These are phyloP conservation scores for Oegoconia quadripuncta DNA, from an alignment of 2,888 invertebrate genomes.

Conservation along the genomic window DNA sequence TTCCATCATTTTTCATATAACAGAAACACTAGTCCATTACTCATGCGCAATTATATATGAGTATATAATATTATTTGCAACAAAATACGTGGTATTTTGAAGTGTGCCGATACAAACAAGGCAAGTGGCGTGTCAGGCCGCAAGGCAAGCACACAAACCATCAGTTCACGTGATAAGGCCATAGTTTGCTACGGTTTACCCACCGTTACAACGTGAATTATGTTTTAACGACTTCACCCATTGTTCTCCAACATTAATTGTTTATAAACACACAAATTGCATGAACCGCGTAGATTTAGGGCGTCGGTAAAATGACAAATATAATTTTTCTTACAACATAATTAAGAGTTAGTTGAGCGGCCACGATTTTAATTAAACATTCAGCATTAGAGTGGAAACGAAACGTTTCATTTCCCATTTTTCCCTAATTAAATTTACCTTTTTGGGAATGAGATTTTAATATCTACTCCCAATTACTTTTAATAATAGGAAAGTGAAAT, in stretches of 20 bases:
- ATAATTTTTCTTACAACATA: conserved; percentile 1
- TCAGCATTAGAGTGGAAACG: background rate
- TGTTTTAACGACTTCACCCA: conserved; percentile 40
- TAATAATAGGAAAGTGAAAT: too few relatives aligned
- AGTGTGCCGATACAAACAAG: conserved; percentile 34
- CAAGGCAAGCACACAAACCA: conserved; percentile 38
- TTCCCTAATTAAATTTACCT: too few relatives aligned
- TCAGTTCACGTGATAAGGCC: conserved; percentile 41
- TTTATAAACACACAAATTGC: conserved; percentile 34
- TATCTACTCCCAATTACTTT: too few relatives aligned
- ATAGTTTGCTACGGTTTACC: conserved; percentile 28
- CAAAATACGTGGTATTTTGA: conserved; percentile 7
- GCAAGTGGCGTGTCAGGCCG: conserved; percentile 13
- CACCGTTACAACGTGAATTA: conserved; percentile 41
- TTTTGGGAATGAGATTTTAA: too few relatives aligned
- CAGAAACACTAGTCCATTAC: too few relatives aligned
- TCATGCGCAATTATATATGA: too few relatives aligned
- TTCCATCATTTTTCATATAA: too few relatives aligned
- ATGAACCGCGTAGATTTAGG: conserved; percentile 27
- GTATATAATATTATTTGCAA: background rate
- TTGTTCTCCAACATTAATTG: conserved; percentile 44
- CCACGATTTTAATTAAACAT: background rate
- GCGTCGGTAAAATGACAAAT: conserved; percentile 14
- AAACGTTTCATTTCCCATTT: too few relatives aligned
- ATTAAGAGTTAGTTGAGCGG: background rate